Percentiles rank a stretch among this genome's conserved stretches.
Conservation (phyloP, 2,888 invertebrate species). For the Leuctra nigra region DNA sequence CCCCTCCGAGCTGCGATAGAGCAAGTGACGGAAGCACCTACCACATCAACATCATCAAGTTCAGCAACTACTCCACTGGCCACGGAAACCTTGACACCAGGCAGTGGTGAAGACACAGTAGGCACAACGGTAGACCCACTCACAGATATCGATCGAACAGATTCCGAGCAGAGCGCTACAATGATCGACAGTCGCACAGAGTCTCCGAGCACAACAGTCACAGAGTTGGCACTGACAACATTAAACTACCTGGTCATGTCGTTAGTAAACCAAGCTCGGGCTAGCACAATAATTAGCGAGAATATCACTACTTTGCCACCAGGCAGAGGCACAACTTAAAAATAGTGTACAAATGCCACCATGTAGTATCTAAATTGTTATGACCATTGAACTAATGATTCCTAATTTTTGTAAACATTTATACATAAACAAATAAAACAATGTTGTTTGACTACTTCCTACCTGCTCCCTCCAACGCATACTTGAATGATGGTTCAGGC, state of each 20-base stretch:
- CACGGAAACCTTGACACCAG: neutral
- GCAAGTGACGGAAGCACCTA: neutral
- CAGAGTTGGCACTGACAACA: slow-evolving; percentile 5
- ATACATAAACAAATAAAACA: neutral
- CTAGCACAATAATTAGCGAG: slow-evolving; percentile 30
- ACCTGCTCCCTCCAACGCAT: slow-evolving; percentile 85
- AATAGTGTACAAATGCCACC: neutral
- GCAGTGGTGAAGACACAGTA: slow-evolving; percentile 2
- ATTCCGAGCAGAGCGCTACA: neutral
- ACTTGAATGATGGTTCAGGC: slow-evolving; percentile 86
- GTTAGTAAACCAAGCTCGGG: slow-evolving; percentile 41
- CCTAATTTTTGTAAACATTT: neutral
- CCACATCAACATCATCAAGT: neutral
- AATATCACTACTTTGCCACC: slow-evolving; percentile 1
- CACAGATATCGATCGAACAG: neutral
- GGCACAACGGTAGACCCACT: slow-evolving; percentile 3
- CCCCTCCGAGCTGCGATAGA: too few species aligned
- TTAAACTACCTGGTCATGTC: slow-evolving; percentile 31
- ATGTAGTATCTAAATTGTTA: too few species aligned
- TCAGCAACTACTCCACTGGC: neutral
- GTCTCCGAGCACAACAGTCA: neutral
- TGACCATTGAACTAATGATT: neutral
- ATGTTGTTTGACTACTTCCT: slow-evolving; percentile 37
- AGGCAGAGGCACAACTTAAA: neutral
- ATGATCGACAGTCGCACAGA: neutral